These are phyloP conservation scores for Gallirallus australis DNA, from an alignment of 2,797 vertebrate genomes.

Conservation along the genomic window DNA sequence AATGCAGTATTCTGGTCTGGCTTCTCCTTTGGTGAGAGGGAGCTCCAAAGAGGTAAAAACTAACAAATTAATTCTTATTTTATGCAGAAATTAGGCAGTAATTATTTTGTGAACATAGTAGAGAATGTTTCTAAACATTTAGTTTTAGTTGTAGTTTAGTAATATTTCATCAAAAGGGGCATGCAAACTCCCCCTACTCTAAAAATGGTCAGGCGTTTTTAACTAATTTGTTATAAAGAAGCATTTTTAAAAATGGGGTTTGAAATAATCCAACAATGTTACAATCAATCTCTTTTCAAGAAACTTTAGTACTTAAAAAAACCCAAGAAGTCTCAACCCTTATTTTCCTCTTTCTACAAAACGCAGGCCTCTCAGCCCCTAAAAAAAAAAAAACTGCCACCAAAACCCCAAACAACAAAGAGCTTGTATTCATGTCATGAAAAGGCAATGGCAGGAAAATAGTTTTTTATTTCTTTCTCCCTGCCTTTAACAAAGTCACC, in stretches of 20 bases:
- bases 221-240: not conserved
- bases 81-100: not conserved
- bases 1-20: not conserved
- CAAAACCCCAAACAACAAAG: not conserved
- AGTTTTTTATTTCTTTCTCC: not conserved
- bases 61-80: not conserved
- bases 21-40: not conserved
- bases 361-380: not conserved
- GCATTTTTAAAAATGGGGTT: not conserved
- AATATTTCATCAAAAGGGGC: not conserved
- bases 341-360: not conserved
- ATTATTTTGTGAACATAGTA: not conserved
- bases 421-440: not conserved
- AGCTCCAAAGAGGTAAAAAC: not conserved
- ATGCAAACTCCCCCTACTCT: not conserved
- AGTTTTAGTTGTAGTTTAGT: not conserved
- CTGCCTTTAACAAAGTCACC: not conserved
- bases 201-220: not conserved
- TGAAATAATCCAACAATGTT: not conserved
- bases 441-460: not conserved
- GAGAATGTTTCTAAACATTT: too few species aligned
- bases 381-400: not conserved
- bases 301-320: not conserved
- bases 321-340: not conserved
- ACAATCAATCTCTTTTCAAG: not conserved